phyloP scores from a whole-genome alignment of 1,140 invertebrate species.

The Lethocerus indicus region DNA sequence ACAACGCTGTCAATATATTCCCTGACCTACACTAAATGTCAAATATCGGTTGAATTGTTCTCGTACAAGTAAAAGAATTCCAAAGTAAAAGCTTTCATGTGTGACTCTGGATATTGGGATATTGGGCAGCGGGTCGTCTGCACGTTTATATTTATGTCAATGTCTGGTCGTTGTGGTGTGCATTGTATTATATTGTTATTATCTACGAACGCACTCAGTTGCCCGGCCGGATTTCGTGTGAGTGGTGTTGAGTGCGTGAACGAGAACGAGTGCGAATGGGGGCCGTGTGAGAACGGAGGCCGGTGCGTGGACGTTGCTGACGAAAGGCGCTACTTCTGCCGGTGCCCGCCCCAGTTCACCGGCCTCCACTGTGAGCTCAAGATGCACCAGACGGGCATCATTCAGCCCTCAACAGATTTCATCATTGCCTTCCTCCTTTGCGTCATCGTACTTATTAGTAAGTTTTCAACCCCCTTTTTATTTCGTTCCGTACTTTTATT shows the following conservation, averaged over 20 bases:
- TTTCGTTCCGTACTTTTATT: constrained; percentile 11
- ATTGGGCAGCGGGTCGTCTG: too few species aligned
- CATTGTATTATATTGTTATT: neutral
- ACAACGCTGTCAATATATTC: too few species aligned
- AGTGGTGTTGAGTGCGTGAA: constrained; percentile 46
- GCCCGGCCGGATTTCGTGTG: constrained; percentile 46
- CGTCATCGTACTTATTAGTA: constrained; percentile 57
- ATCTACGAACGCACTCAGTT: constrained; percentile 29
- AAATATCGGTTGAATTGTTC: too few species aligned
- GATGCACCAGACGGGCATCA: constrained; percentile 50
- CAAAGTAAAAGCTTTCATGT: too few species aligned
- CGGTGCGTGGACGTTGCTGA: constrained; percentile 49
- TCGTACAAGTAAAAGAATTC: too few species aligned
- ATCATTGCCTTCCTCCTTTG: constrained; percentile 63
- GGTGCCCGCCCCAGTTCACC: constrained; percentile 53
- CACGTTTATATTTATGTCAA: too few species aligned
- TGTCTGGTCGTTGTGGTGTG: too few species aligned
- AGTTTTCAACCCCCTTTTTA: constrained; percentile 34
- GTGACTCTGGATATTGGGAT: too few species aligned
- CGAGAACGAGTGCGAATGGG: constrained; percentile 54
- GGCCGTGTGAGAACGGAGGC: constrained; percentile 55
- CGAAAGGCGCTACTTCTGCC: constrained; percentile 51
- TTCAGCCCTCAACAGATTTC: constrained; percentile 64
- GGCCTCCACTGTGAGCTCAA: constrained; percentile 64
- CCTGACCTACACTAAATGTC: too few species aligned